These are phyloP conservation scores for Galerucella pusilla DNA, from an alignment of 2,888 invertebrate genomes.

Conservation along the genomic window DNA sequence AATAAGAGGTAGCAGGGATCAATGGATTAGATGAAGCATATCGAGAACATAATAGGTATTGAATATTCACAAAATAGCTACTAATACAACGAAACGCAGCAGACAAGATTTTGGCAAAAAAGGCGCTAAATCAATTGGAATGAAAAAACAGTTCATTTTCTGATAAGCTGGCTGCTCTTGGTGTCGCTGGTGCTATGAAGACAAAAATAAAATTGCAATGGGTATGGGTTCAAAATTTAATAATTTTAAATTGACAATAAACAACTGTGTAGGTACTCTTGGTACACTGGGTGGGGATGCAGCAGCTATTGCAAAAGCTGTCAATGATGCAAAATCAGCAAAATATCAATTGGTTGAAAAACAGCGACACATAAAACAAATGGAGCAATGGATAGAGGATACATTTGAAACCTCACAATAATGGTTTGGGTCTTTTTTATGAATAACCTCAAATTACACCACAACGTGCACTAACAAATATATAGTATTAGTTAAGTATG, in stretches of 20 bases:
- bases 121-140: conserved; percentile 52
- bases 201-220: conserved; percentile 51
- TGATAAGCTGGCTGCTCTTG: conserved; percentile 54
- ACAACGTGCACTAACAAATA: background rate
- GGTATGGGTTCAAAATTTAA: conserved; percentile 46
- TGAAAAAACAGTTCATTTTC: conserved; percentile 51
- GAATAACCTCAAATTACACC: conserved; percentile 10
- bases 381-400: conserved; percentile 20
- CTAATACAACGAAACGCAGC: conserved; percentile 54
- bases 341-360: background rate
- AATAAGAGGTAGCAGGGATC: conserved; percentile 43
- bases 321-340: background rate
- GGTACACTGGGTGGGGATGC: background rate
- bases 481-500: conserved; percentile 12
- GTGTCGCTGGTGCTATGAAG: conserved; percentile 55
- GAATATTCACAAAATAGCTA: conserved; percentile 48
- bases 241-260: too few relatives aligned
- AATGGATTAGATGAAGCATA: conserved; percentile 57
- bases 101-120: conserved; percentile 55
- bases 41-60: conserved; percentile 58
- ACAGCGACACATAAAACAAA: background rate
- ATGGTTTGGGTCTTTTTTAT: background rate
- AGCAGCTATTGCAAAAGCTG: background rate
- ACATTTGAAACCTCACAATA: conserved; percentile 1
- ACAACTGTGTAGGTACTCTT: too few relatives aligned